Evolutionary conservation across 2,888 invertebrate genomes (phyloP).

Genomic region (Sphecodes monilicornis): DNA sequence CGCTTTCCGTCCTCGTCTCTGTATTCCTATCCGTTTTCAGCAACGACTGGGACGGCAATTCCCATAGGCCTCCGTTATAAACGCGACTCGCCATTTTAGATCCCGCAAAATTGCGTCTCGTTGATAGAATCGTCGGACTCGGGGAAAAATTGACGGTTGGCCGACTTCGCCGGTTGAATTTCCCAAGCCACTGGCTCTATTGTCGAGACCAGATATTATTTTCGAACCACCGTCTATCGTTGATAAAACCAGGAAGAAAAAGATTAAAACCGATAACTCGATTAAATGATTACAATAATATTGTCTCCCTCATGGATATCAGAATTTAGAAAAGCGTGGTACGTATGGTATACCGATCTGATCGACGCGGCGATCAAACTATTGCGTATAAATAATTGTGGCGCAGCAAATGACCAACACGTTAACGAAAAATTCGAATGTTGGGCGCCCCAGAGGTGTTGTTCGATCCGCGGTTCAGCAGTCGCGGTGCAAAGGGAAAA

Average conservation of each 20-base stretch:
- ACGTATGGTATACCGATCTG: too few species aligned
- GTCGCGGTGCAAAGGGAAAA: conserved; percentile 15
- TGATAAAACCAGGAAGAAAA: background rate
- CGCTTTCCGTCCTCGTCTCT: conserved; percentile 18
- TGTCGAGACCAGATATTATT: conserved; percentile 12
- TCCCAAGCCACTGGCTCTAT: background rate
- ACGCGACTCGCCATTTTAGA: conserved; percentile 48
- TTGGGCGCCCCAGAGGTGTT: background rate
- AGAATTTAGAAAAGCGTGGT: background rate
- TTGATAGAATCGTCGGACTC: conserved; percentile 29
- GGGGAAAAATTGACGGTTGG: conserved; percentile 18
- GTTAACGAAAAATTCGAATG: background rate
- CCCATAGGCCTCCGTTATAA: conserved; percentile 23
- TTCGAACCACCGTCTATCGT: background rate
- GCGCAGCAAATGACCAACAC: too few species aligned
- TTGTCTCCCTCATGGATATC: background rate
- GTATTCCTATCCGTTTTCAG: conserved; percentile 40
- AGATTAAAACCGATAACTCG: background rate
- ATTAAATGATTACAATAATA: background rate
- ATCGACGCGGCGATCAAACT: too few species aligned
- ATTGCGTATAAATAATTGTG: too few species aligned
- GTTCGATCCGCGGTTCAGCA: background rate
- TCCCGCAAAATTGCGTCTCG: conserved; percentile 53
- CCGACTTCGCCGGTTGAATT: conserved; percentile 2
- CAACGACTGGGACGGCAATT: conserved; percentile 35